Evolutionary conservation across 2,888 invertebrate species (phyloP).

Genomic region (Lymantria monacha): DNA sequence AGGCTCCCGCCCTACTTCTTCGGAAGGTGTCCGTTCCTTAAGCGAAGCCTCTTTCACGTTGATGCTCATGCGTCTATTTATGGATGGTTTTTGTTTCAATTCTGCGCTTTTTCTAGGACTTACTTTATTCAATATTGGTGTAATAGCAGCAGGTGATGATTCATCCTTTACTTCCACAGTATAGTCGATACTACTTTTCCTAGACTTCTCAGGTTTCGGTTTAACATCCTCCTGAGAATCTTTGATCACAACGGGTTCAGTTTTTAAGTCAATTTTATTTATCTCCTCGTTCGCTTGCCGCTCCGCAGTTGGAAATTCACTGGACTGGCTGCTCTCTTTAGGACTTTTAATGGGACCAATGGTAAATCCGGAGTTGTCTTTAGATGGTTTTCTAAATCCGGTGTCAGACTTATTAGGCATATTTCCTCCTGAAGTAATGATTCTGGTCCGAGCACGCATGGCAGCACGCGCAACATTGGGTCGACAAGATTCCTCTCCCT

Average conservation of each 20-base stretch:
- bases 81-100: slow-evolving; percentile 44
- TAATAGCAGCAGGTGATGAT: slow-evolving; percentile 27
- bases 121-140: slow-evolving; percentile 31
- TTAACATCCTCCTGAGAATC: slow-evolving; percentile 46
- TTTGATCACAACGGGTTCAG: slow-evolving; percentile 51
- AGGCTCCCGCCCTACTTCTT: slow-evolving; percentile 41
- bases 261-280: slow-evolving; percentile 43
- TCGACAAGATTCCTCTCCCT: slow-evolving; percentile 88
- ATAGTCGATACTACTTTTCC: slow-evolving; percentile 40
- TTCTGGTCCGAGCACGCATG: slow-evolving; percentile 86
- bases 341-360: slow-evolving; percentile 70
- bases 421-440: slow-evolving; percentile 86
- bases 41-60: slow-evolving; percentile 39
- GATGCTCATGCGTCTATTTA: slow-evolving; percentile 35
- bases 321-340: slow-evolving; percentile 83
- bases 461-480: slow-evolving; percentile 68
- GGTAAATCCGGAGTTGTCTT: slow-evolving; percentile 58
- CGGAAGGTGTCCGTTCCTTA: slow-evolving; percentile 32
- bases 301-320: slow-evolving; percentile 83
- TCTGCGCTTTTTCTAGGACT: slow-evolving; percentile 57
- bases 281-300: slow-evolving; percentile 84
- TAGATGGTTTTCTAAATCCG: slow-evolving; percentile 75
- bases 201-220: slow-evolving; percentile 38
- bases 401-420: slow-evolving; percentile 83
- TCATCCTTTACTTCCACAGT: slow-evolving; percentile 64